Base-by-base conservation (phyloP, 2,797 vertebrate species). In the Bryconaethiops microstoma region DNA sequence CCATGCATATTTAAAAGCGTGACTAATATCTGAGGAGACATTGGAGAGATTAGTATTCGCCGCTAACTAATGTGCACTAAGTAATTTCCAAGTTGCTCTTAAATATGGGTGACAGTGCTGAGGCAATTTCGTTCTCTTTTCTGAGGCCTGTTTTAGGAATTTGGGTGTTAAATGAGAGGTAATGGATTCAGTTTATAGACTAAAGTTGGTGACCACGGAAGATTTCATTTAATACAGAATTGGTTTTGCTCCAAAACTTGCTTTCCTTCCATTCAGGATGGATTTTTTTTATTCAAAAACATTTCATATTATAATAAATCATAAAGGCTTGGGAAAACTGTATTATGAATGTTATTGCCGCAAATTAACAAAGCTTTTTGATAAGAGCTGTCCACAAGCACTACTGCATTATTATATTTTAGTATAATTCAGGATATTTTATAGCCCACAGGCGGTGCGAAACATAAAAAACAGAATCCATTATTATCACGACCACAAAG, bases 1-100 rank as follows among this genome's bases (percentile, higher is more conserved):
- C 45, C 48, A 21, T 69, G 21, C 67, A 69, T 69, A 35, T 69
- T 69, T 69, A 25, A 69, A 69, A 69, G 67, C 42, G 48, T 69
- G 42, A 69, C 42, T 69, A 69, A 69, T 69, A 69, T 69, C 67
- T 21, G 40, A 69, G n/a, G 23, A 71, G 52, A 29, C 21, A 13
- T 23, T 71, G 21, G 19, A 39, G 50, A 54, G 23, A 29, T 35
- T 35, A 35, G 35, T 55, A 54, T 72, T 54, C 25, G 19, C 50
- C 55, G 50, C 25, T 54, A 35, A 72, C 48, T 12, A 72, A 72
- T 54, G 48, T 50, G 69, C 50, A 6, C 42, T 23, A 52, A 70
- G 42, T 52, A 23, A 70, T 50, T 50, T 70, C 68, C 68, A 29
- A 70, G n/a, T 55, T 72, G 69, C 14, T 29, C 50, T 72, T 19